Percentiles rank a stretch among this genome's conserved stretches.
Evolutionary conservation across 37 sponge, comb jelly and placozoan genomes (phyloP).

Genomic region (Diacarnus erythraeanus): DNA sequence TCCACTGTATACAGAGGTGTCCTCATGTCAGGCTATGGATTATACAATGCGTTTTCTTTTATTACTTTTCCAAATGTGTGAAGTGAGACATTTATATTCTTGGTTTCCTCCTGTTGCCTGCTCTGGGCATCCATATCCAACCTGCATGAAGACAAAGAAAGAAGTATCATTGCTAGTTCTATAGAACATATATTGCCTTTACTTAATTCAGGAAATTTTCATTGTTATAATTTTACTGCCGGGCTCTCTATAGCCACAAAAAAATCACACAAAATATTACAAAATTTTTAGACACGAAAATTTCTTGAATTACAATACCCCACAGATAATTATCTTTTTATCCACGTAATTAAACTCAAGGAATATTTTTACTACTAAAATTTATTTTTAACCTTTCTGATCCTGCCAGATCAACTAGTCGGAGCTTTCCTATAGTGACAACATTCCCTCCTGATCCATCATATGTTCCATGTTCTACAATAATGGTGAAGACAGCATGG

Average conservation of each 20-base stretch:
- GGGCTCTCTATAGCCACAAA: neutral
- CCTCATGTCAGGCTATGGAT: too few species aligned
- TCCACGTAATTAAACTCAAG: too few species aligned
- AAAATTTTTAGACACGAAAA: too few species aligned
- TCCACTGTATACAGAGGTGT: too few species aligned
- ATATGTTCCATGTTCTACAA: slow-evolving; percentile 80
- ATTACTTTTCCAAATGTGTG: slow-evolving; percentile 92
- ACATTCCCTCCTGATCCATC: slow-evolving; percentile 42
- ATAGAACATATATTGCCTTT: too few species aligned
- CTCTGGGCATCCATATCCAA: slow-evolving; percentile 82
- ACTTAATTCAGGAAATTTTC: too few species aligned
- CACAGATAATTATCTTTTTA: too few species aligned
- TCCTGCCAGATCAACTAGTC: slow-evolving; percentile 97
- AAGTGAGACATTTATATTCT: slow-evolving; percentile 92
- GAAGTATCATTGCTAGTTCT: too few species aligned
- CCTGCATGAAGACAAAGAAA: slow-evolving; percentile 30
- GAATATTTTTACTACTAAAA: too few species aligned
- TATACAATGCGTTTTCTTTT: too few species aligned
- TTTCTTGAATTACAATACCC: too few species aligned
- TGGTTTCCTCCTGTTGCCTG: slow-evolving; percentile 82
- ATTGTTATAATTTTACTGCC: too few species aligned
- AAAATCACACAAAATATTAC: neutral
- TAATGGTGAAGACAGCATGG: slow-evolving; percentile 92
- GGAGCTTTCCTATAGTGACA: slow-evolving; percentile 93
- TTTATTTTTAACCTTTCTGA: slow-evolving; percentile 88